These are phyloP conservation scores for Diachrysia chrysitis DNA, from an alignment of 2,888 invertebrate genomes.

Conservation along the genomic window DNA sequence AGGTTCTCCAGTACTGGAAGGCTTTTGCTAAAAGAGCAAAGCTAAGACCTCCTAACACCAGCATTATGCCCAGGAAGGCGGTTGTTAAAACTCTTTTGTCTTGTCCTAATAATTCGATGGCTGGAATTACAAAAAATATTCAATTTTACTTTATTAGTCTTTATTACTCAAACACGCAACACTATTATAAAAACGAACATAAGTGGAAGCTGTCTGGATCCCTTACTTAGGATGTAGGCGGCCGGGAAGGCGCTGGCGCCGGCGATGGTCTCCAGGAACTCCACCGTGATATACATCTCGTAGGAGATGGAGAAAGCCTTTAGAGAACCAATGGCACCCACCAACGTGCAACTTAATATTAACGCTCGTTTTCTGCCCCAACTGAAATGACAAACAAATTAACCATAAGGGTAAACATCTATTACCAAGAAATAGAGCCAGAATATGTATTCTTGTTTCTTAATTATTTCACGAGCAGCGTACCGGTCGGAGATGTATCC, in stretches of 20 bases:
- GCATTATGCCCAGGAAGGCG: conserved; percentile 80
- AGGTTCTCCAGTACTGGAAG: conserved; percentile 92
- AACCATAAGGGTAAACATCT: background rate
- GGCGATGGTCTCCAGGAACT: conserved; percentile 89
- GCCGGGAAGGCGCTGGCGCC: conserved; percentile 90
- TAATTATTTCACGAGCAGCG: background rate
- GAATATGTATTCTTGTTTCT: too few species aligned
- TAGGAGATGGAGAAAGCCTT: conserved; percentile 90
- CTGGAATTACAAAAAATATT: conserved; percentile 69
- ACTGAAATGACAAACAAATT: conserved; percentile 56
- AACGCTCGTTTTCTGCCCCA: conserved; percentile 84
- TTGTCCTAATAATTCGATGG: conserved; percentile 83
- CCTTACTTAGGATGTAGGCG: conserved; percentile 87
- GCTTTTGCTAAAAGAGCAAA: conserved; percentile 92
- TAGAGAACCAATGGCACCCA: conserved; percentile 84
- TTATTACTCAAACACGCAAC: too few species aligned
- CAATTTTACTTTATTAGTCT: too few species aligned
- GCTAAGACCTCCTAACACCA: conserved; percentile 92
- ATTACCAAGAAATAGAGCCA: background rate
- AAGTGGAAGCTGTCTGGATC: background rate
- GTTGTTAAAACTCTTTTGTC: conserved; percentile 82
- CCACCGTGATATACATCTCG: conserved; percentile 88
- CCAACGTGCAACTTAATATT: conserved; percentile 78
- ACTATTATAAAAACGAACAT: background rate
- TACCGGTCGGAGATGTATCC: conserved; percentile 92